Evolutionary conservation across 2,797 vertebrate species (phyloP).

Genomic region (Hippocampus kuda): DNA sequence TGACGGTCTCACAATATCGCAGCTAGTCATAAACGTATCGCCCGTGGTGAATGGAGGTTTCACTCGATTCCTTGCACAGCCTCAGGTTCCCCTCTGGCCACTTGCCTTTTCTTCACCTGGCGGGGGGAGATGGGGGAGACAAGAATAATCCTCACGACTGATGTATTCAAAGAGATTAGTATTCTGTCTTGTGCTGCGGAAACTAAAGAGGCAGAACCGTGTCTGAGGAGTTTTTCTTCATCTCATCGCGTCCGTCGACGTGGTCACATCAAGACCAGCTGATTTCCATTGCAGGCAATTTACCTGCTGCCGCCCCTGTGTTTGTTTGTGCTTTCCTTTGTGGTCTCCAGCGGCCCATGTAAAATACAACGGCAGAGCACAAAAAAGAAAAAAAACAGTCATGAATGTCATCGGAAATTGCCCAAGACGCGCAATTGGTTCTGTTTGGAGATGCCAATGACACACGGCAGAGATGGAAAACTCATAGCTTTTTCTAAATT

Average conservation of each 20-base stretch:
- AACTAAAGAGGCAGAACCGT: constrained; percentile 44
- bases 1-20: too few species aligned
- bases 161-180: constrained; percentile 33
- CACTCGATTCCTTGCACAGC: not conserved
- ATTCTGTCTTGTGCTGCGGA: constrained; percentile 34
- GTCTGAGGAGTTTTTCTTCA: constrained; percentile 39
- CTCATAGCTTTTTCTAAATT: constrained; percentile 19
- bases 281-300: constrained; percentile 58
- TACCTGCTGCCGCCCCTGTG: constrained; percentile 43
- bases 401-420: constrained; percentile 30
- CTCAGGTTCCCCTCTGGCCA: not conserved
- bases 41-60: not conserved
- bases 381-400: constrained; percentile 36
- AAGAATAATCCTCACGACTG: not conserved
- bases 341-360: constrained; percentile 34
- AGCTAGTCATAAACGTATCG: too few species aligned
- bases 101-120: not conserved
- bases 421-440: constrained; percentile 23
- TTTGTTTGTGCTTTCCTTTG: constrained; percentile 28
- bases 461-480: constrained; percentile 29
- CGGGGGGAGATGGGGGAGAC: too few species aligned
- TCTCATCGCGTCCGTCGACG: constrained; percentile 43
- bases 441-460: constrained; percentile 22
- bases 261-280: constrained; percentile 55
- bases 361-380: constrained; percentile 33